These are phyloP conservation scores for Papilio protenor DNA, from an alignment of 2,888 invertebrate species.

Conservation along the genomic window DNA sequence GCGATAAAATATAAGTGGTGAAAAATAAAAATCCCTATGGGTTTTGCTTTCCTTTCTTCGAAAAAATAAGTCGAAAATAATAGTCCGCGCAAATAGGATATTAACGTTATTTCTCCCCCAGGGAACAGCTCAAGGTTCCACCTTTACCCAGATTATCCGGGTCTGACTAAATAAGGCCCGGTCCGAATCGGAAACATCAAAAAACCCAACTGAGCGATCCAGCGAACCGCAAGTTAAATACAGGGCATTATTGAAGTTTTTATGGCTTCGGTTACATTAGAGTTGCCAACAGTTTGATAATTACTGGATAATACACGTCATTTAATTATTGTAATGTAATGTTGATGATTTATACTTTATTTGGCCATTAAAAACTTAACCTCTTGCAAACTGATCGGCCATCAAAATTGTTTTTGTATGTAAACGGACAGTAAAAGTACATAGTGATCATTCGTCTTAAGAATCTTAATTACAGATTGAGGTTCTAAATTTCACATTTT, in stretches of 20 bases:
- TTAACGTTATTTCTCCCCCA: conserved; percentile 16
- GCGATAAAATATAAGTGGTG: background rate
- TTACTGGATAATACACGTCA: background rate
- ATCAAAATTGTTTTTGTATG: background rate
- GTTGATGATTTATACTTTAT: background rate
- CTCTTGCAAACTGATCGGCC: background rate
- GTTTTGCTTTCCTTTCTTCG: background rate
- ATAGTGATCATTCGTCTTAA: too few species aligned
- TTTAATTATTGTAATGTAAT: background rate
- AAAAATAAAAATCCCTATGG: background rate
- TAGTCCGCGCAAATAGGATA: conserved; percentile 3
- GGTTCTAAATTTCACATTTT: background rate
- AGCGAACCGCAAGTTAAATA: conserved; percentile 31
- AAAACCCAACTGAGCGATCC: conserved; percentile 32
- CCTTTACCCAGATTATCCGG: conserved; percentile 20
- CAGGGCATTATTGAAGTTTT: conserved; percentile 26
- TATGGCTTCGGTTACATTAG: conserved; percentile 14
- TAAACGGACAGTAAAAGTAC: background rate
- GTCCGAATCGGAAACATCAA: conserved; percentile 36
- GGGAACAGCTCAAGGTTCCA: conserved; percentile 5
- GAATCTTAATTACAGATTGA: too few species aligned
- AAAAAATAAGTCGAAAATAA: conserved; percentile 20
- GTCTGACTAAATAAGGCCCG: conserved; percentile 24
- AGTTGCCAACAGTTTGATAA: background rate
- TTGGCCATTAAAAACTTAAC: background rate